Evolutionary conservation across 2,888 invertebrate species (phyloP).

Genomic region (Oxytorus armatus): DNA sequence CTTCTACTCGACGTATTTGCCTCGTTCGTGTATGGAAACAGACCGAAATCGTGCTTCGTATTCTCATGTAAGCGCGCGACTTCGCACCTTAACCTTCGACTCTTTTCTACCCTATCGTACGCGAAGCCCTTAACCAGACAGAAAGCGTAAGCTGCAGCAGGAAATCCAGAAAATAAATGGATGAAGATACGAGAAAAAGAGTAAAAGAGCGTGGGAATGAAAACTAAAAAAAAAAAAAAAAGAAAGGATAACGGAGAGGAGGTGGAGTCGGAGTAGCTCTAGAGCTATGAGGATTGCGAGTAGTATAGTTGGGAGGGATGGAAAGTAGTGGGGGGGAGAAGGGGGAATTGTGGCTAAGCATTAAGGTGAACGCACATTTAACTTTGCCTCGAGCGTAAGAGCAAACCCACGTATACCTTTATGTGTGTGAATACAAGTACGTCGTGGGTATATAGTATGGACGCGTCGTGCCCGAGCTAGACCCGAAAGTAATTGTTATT

Average conservation of each 20-base stretch:
- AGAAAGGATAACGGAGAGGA: constrained; percentile 18
- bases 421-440: constrained; percentile 2
- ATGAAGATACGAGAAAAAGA: constrained; percentile 24
- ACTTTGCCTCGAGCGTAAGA: constrained; percentile 59
- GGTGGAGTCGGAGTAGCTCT: constrained; percentile 33
- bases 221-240: constrained; percentile 29
- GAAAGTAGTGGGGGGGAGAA: constrained; percentile 55
- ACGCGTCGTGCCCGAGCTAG: constrained; percentile 58
- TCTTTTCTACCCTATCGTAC: neutral
- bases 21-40: no score
- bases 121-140: neutral
- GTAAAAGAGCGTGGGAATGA: constrained; percentile 14
- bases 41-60: no score
- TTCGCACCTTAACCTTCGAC: no score
- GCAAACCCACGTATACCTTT: constrained; percentile 36
- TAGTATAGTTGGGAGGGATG: constrained; percentile 47
- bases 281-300: constrained; percentile 50
- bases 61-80: no score
- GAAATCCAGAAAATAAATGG: constrained; percentile 4
- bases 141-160: neutral
- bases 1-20: no score
- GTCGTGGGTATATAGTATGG: constrained; percentile 34
- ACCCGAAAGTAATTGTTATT: constrained; percentile 71
- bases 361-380: constrained; percentile 68
- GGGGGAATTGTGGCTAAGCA: constrained; percentile 67